Evolutionary conservation across 2,888 invertebrate species (phyloP), one percentile per base, ranked within the genome.

Genomic region (Pseudococcus jackbeardsleyi): DNA sequence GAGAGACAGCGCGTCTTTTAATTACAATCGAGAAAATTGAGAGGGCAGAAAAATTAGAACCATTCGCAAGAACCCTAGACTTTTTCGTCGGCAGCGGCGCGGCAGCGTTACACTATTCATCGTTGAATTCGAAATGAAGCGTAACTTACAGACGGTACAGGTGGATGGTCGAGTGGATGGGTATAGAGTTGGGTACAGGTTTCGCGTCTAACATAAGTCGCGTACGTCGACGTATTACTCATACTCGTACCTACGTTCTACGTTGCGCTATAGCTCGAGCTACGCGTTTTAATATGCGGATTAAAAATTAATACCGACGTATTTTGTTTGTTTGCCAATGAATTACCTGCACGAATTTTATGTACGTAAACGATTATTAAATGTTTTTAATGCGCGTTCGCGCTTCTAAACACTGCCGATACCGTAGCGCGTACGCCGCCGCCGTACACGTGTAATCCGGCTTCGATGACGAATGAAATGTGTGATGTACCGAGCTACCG

Each of bases 271-370:
- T n/a, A n/a, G n/a, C n/a, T n/a, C n/a, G n/a, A n/a, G n/a, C 26
- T 19, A 64, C 33, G 33, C 12, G 72, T 72, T 72, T 33, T 72
- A 72, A 72, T 64, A 22, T 72, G 72, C 72, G 72, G 72, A 72
- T 72, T 72, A 72, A 72, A 33, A 72, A 72, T 72, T 72, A 72
- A 33, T 72, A 33, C 72, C 33, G 33, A 12, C 33, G 72, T n/a
- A 33, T 33, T 72, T 72, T 33, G 72, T 72, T 72, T 72, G 72
- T 72, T 72, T 72, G 72, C 72, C 72, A 12, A 33, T 33, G 72
- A 72, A 72, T 72, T 72, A 42, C 42, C 42, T 42, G 39, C 12
- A 19, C 39, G 33, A 33, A 33, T 33, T 42, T 72, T 72, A 72
- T 33, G 64, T 64, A 64, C 64, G 64, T 64, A 64, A 64, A 64